Evolutionary conservation across 2,888 invertebrate genomes (phyloP).

Genomic region (Hylaea fasciaria): DNA sequence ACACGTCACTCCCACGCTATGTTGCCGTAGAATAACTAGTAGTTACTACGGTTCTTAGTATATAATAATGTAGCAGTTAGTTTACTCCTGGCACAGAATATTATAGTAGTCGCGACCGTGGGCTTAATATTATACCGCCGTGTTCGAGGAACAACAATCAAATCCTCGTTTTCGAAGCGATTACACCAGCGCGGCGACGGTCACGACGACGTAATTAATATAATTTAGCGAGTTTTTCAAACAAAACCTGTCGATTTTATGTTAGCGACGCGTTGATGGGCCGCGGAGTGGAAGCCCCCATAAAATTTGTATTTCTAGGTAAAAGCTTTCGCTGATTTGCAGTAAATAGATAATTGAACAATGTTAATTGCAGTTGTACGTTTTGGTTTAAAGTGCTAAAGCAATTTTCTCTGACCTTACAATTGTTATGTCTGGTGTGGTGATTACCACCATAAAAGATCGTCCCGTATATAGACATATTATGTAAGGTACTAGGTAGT

Average conservation of each 20-base stretch:
- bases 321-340: too few relatives aligned
- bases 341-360: too few relatives aligned
- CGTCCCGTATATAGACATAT: too few relatives aligned
- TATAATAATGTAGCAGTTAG: slow-evolving; percentile 9
- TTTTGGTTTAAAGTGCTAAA: too few relatives aligned
- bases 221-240: slow-evolving; percentile 21
- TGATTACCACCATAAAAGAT: too few relatives aligned
- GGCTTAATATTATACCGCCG: slow-evolving; percentile 29
- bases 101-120: slow-evolving; percentile 12
- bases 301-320: not conserved
- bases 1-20: slow-evolving; percentile 37
- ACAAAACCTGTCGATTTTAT: slow-evolving; percentile 21
- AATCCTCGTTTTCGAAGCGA: slow-evolving; percentile 40
- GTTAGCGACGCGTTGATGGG: not conserved
- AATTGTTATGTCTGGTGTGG: too few relatives aligned
- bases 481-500: too few relatives aligned
- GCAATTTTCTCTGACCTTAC: too few relatives aligned
- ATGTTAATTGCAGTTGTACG: too few relatives aligned
- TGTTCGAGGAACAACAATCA: slow-evolving; percentile 46
- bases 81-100: too few relatives aligned
- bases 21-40: slow-evolving; percentile 16
- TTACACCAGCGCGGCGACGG: slow-evolving; percentile 30
- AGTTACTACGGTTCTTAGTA: slow-evolving; percentile 1
- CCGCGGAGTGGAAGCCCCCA: not conserved
- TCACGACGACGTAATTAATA: not conserved